Conservation (phyloP, 2,888 invertebrate species). For the Globia sparganii region DNA sequence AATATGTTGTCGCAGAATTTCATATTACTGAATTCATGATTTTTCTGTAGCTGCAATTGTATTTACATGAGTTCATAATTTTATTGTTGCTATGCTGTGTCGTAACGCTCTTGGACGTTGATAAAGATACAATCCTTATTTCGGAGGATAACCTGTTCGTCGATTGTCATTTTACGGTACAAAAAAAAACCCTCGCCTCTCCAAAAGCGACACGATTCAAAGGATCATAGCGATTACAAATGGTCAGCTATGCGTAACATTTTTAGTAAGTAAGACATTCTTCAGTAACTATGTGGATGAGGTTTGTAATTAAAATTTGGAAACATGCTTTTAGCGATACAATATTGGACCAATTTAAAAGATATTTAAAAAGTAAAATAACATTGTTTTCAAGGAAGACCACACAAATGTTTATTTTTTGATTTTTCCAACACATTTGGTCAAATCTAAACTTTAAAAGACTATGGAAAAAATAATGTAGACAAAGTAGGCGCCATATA, state of each 20-base stretch:
- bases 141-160: constrained; percentile 35
- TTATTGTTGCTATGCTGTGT: neutral
- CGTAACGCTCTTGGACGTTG: neutral
- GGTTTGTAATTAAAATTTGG: constrained; percentile 14
- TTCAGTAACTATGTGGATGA: constrained; percentile 9
- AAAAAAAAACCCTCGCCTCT: constrained; percentile 28
- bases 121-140: neutral
- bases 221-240: constrained; percentile 36
- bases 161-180: constrained; percentile 2
- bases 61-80: neutral
- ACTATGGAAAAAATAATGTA: neutral
- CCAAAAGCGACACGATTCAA: constrained; percentile 43
- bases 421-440: neutral
- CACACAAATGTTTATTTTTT: too few relatives aligned
- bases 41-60: constrained; percentile 8
- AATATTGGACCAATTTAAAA: too few relatives aligned
- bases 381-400: neutral
- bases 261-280: constrained; percentile 35
- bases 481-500: neutral
- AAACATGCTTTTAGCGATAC: neutral
- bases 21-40: neutral
- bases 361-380: neutral
- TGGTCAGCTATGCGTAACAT: constrained; percentile 24
- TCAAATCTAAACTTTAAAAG: neutral
- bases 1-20: constrained; percentile 12